Evolutionary conservation across 2,113 vertebrate genomes (phyloP).

Genomic region (Gymnobelideus leadbeateri): DNA sequence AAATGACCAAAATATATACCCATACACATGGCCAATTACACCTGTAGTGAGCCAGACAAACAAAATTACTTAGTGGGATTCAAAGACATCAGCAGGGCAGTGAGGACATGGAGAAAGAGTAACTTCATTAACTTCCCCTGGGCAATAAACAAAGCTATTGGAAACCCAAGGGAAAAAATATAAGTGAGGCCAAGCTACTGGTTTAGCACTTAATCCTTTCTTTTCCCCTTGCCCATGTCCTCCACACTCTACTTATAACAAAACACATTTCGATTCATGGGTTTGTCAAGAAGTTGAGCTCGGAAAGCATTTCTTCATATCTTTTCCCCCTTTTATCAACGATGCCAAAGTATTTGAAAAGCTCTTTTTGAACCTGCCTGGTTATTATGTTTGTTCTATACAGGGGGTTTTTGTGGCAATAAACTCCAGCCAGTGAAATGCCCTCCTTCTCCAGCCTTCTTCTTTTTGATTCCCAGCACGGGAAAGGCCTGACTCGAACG

Average conservation of each 20-base stretch:
- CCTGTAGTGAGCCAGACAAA: background rate
- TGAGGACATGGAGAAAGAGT: accelerated
- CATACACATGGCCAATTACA: constrained; percentile 51
- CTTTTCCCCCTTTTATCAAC: constrained; percentile 13
- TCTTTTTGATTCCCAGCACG: accelerated
- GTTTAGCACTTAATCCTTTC: background rate
- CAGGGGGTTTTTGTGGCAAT: background rate
- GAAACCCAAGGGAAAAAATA: background rate
- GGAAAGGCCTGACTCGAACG: background rate
- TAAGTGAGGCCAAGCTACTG: background rate
- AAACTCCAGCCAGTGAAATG: background rate
- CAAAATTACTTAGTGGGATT: constrained; percentile 7
- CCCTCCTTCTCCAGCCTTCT: background rate
- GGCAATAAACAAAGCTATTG: background rate
- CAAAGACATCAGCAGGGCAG: background rate
- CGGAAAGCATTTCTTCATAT: constrained; percentile 24
- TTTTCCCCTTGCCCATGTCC: background rate
- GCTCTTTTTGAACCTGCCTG: constrained; percentile 12
- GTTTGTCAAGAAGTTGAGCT: constrained; percentile 50
- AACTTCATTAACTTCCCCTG: background rate
- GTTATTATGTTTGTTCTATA: background rate
- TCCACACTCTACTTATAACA: constrained; percentile 34
- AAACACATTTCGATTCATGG: constrained; percentile 25
- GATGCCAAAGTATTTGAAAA: constrained; percentile 27
- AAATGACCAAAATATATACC: constrained; percentile 53